phyloP scores from a whole-genome alignment of 2,797 vertebrate species.

The Benthosema pterotum region DNA sequence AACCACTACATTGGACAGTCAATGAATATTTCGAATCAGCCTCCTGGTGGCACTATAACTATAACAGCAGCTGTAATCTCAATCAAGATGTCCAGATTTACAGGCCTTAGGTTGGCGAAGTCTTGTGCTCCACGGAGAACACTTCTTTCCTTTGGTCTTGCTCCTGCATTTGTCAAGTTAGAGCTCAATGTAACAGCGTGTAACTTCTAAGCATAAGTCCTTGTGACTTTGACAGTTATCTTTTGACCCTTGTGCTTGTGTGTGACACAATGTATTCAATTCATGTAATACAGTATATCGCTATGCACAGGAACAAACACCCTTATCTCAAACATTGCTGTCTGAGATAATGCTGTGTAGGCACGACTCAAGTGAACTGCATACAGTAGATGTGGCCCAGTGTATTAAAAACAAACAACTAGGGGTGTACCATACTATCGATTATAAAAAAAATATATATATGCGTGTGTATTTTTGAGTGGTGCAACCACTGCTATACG shows the following conservation, averaged over 20 bases:
- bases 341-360: slow-evolving; percentile 9
- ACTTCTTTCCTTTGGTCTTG: not conserved
- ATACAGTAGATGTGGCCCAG: slow-evolving; percentile 15
- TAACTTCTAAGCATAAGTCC: slow-evolving; percentile 10
- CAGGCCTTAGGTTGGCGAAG: no score
- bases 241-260: slow-evolving; percentile 31
- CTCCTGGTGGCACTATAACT: no score
- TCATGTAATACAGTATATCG: slow-evolving; percentile 16
- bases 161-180: slow-evolving; percentile 24
- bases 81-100: no score
- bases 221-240: slow-evolving; percentile 30
- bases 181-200: slow-evolving; percentile 28
- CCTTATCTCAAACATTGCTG: slow-evolving; percentile 18
- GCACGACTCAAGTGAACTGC: not conserved
- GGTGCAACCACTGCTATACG: no score
- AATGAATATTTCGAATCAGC: no score
- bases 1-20: no score
- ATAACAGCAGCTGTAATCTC: no score
- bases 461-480: no score
- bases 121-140: no score
- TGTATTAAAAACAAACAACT: not conserved
- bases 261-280: slow-evolving; percentile 20
- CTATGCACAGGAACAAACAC: slow-evolving; percentile 14
- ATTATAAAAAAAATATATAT: no score
- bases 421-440: not conserved